Conservation (phyloP, 2,888 invertebrate genomes). For the Cyclophora albipunctata region DNA sequence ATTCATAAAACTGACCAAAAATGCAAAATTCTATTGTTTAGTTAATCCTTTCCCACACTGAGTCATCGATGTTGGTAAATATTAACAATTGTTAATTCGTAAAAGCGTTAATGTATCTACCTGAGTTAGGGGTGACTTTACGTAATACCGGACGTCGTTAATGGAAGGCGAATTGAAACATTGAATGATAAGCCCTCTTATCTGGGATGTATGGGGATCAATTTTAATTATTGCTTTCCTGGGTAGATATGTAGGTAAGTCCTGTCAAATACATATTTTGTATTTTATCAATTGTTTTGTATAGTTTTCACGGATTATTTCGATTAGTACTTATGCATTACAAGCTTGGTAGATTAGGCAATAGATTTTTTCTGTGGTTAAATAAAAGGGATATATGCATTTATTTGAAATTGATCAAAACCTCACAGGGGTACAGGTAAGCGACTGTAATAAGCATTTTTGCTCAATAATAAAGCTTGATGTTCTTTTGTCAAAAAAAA, state of each 20-base stretch:
- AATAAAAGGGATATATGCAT: too few relatives aligned
- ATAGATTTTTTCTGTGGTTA: too few relatives aligned
- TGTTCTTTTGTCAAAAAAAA: too few relatives aligned
- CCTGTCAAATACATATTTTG: background rate
- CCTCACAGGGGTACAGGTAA: too few relatives aligned
- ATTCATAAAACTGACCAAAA: too few relatives aligned
- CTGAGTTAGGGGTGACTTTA: constrained; percentile 25
- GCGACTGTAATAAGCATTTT: too few relatives aligned
- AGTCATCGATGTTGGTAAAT: constrained; percentile 19
- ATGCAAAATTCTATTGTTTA: background rate
- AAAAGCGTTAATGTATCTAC: constrained; percentile 45
- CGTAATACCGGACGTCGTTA: constrained; percentile 35
- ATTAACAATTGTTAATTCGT: constrained; percentile 30
- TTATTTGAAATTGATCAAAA: too few relatives aligned
- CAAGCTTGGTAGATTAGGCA: too few relatives aligned
- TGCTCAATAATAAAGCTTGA: too few relatives aligned
- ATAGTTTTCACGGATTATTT: too few relatives aligned
- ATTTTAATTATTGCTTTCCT: background rate
- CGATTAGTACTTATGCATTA: too few relatives aligned
- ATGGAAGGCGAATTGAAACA: constrained; percentile 29
- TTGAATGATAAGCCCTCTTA: constrained; percentile 10
- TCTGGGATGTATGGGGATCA: background rate
- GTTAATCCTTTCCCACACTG: constrained; percentile 11
- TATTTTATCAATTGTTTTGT: too few relatives aligned
- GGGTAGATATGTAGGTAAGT: background rate